These are phyloP conservation scores for Azemiops feae DNA, from an alignment of 2,113 vertebrate species.

Conservation along the genomic window DNA sequence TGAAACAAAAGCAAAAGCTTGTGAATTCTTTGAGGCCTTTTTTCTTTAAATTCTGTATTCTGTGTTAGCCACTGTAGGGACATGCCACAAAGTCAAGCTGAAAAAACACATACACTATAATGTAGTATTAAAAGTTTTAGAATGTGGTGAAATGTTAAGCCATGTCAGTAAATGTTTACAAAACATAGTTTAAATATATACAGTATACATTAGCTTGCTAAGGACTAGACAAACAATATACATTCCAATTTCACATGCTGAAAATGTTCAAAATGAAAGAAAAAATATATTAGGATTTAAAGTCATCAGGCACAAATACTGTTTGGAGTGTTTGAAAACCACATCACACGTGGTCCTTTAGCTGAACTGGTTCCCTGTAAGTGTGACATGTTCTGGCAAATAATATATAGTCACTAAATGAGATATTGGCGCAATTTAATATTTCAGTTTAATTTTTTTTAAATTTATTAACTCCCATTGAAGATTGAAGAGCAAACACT, in stretches of 20 bases:
- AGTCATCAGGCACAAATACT: neutral
- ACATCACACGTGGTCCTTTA: neutral
- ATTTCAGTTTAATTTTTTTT: neutral
- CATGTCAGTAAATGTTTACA: neutral
- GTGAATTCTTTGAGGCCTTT: conserved; percentile 17
- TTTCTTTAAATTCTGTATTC: neutral
- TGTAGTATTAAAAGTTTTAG: neutral
- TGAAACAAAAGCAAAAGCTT: conserved; percentile 3
- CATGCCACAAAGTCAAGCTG: rapidly evolving
- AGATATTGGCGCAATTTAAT: neutral
- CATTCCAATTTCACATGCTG: neutral
- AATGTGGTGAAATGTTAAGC: neutral
- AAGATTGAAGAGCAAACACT: neutral
- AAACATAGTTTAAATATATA: neutral
- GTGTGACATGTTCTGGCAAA: neutral
- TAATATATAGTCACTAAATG: neutral
- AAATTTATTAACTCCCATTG: neutral
- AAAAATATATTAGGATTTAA: neutral
- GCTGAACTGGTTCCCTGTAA: neutral
- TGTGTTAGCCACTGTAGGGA: neutral
- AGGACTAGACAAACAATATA: neutral
- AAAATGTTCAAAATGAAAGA: neutral
- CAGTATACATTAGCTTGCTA: neutral
- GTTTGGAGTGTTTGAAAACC: neutral
- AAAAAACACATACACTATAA: neutral